These are phyloP conservation scores for Syngnathus floridae DNA, from an alignment of 2,113 vertebrate species.

Conservation along the genomic window DNA sequence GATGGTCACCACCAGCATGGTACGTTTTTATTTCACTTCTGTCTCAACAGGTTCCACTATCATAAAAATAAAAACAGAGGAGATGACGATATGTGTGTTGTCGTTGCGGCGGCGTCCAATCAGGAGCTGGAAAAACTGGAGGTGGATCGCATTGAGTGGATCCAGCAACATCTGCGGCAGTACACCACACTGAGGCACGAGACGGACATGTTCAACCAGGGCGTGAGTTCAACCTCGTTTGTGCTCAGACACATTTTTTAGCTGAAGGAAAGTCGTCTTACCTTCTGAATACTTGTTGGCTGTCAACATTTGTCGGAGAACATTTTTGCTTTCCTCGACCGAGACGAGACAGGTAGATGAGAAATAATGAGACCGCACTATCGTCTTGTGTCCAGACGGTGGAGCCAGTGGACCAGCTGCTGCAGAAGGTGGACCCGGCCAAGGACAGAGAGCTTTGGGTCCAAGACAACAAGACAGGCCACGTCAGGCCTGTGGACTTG, in stretches of 20 bases:
- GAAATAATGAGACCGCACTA: not conserved
- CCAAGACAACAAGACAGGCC: constrained; percentile 89
- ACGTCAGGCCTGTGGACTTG: constrained; percentile 93
- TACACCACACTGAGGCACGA: constrained; percentile 94
- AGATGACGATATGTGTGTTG: not conserved
- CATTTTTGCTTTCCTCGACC: not conserved
- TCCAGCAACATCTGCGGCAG: constrained; percentile 89
- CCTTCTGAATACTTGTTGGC: too few species aligned
- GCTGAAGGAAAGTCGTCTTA: too few species aligned
- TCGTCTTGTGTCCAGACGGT: constrained; percentile 74
- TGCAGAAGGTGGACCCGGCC: constrained; percentile 90
- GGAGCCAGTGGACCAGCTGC: constrained; percentile 92
- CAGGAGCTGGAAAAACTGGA: constrained; percentile 95
- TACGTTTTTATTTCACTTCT: constrained; percentile 34
- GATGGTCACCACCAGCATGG: constrained; percentile 95
- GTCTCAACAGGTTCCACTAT: not conserved
- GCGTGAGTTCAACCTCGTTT: constrained; percentile 73
- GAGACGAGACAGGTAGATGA: not conserved
- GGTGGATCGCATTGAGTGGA: constrained; percentile 94
- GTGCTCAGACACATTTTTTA: too few species aligned
- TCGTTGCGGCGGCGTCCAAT: not conserved
- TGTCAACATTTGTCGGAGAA: too few species aligned
- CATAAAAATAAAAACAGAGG: not conserved
- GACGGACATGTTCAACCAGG: constrained; percentile 99
- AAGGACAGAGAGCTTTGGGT: constrained; percentile 99